Evolutionary conservation across 2,888 invertebrate genomes (phyloP).

Genomic region (Oscheius sp.): DNA sequence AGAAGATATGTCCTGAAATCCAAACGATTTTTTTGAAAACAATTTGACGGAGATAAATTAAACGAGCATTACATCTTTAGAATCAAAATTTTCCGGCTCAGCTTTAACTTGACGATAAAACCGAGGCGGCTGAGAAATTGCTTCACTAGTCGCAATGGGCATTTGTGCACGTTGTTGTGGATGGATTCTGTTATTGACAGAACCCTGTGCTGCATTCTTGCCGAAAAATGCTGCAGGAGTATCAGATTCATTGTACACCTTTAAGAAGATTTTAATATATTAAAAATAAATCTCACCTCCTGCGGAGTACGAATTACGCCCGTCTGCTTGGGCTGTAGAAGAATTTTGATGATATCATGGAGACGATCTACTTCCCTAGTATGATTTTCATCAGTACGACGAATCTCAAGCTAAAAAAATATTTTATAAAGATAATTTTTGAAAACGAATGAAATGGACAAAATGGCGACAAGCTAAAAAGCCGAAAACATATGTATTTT

Average conservation of each 20-base stretch:
- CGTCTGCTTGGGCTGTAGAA: not conserved
- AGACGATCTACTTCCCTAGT: conserved; percentile 2
- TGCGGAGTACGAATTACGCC: too few species aligned
- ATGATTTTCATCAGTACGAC: conserved; percentile 13
- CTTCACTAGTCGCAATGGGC: too few species aligned
- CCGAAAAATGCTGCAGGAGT: not conserved
- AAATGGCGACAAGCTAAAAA: too few species aligned
- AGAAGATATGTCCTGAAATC: not conserved
- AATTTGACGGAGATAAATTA: not conserved
- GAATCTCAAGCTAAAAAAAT: not conserved
- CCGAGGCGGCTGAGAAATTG: too few species aligned
- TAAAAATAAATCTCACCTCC: not conserved
- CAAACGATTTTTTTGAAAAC: too few species aligned
- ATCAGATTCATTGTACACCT: not conserved
- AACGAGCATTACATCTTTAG: not conserved
- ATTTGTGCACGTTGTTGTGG: not conserved
- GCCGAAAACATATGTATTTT: too few species aligned
- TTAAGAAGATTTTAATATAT: not conserved
- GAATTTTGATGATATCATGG: conserved; percentile 7
- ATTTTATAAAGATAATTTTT: too few species aligned
- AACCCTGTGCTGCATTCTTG: not conserved
- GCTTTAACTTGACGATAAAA: not conserved
- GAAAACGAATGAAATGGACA: not conserved
- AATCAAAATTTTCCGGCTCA: not conserved
- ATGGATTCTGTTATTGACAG: not conserved